Evolutionary conservation across 1,140 invertebrate genomes (phyloP).

Genomic region (Aethina tumida): DNA sequence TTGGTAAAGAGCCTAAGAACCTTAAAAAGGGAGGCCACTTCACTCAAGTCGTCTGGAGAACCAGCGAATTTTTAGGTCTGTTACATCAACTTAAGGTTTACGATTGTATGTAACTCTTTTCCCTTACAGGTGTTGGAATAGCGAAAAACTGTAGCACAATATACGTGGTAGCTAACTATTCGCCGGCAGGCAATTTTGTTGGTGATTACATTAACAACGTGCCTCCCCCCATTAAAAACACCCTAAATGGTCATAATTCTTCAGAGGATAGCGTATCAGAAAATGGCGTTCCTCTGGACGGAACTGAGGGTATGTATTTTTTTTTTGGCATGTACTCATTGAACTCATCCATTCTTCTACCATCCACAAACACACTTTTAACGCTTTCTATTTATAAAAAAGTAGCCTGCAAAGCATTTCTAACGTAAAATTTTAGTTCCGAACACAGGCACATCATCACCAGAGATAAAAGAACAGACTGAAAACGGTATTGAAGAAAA

Average conservation of each 20-base stretch:
- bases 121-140: conserved; percentile 68
- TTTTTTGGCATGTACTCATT: no score
- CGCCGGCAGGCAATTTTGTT: conserved; percentile 75
- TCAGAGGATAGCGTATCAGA: neutral
- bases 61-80: conserved; percentile 61
- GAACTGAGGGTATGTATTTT: no score
- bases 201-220: conserved; percentile 71
- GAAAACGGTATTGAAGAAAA: no score
- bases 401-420: no score
- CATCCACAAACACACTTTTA: no score
- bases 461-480: no score
- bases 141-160: conserved; percentile 59
- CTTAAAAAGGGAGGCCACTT: conserved; percentile 62
- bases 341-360: no score
- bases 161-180: conserved; percentile 79
- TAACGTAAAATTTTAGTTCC: no score
- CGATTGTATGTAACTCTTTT: no score
- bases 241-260: neutral
- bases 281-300: conserved; percentile 1
- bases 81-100: no score
- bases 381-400: no score
- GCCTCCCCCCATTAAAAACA: conserved; percentile 37
- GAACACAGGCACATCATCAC: no score
- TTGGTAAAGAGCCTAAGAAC: conserved; percentile 54
- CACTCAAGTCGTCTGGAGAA: conserved; percentile 73